These are phyloP conservation scores for Eufriesea mexicana DNA, from an alignment of 1,140 invertebrate genomes.

Conservation along the genomic window DNA sequence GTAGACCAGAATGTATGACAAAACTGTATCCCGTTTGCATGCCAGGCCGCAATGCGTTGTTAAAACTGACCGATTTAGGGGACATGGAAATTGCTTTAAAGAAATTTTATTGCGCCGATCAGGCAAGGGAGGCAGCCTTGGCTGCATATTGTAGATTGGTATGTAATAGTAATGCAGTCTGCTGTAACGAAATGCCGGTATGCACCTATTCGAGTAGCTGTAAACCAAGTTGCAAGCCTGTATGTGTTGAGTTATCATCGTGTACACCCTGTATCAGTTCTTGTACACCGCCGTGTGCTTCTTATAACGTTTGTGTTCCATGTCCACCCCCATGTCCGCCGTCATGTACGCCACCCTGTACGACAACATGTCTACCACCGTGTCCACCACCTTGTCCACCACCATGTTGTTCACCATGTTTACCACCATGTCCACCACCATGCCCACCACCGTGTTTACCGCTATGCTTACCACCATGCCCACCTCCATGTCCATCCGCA, in stretches of 20 bases:
- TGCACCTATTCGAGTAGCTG: not conserved
- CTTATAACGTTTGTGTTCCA: not conserved
- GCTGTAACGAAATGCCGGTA: not conserved
- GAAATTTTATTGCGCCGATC: constrained; percentile 73
- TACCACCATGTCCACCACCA: not conserved
- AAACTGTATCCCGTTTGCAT: constrained; percentile 86
- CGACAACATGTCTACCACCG: constrained; percentile 24
- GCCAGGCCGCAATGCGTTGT: constrained; percentile 81
- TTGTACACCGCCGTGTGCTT: constrained; percentile 28
- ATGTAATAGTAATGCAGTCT: constrained; percentile 41
- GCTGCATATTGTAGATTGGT: constrained; percentile 73
- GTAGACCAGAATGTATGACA: constrained; percentile 86
- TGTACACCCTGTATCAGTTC: constrained; percentile 27
- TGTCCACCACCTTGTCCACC: constrained; percentile 47
- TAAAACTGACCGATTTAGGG: constrained; percentile 77
- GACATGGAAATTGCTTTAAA: constrained; percentile 68
- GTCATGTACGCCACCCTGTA: constrained; percentile 38
- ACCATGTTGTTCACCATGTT: not conserved
- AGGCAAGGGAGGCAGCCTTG: constrained; percentile 69
- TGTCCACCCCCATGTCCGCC: constrained; percentile 37
- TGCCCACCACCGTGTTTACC: constrained; percentile 1
- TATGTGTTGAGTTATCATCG: not conserved
- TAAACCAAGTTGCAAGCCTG: not conserved
- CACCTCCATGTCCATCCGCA: not conserved
- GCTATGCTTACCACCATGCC: not conserved